Evolutionary conservation across 1,140 invertebrate genomes (phyloP), one percentile per base, ranked within the genome.

Genomic region (Nebria ingens): DNA sequence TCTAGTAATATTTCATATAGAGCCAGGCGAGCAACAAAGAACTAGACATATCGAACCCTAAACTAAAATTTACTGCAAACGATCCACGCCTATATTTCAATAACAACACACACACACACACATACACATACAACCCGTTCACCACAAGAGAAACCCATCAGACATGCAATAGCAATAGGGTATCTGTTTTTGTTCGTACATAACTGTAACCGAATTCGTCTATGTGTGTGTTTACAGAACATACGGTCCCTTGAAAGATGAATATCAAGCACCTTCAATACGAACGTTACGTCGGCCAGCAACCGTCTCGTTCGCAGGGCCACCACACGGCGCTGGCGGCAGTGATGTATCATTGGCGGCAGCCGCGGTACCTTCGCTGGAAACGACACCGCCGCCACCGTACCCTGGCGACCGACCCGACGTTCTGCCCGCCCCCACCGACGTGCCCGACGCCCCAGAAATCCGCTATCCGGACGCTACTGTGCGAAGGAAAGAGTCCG

Each of bases 401-500:
- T 45, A 45, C 15, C 40, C 40, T 45, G 58, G 58, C 11, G 65
- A 61, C 45, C 64, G 68, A 21, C 65, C 68, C n/a, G 64, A 71
- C 42, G 65, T 70, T 29, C 56, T 67, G 4, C 64, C 67, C 49
- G 63, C 67, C 19, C 58, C 65, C n/a, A 64, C 60, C 52, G 61
- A 62, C 61, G 66, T 68, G 4, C 63, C 69, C 53, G 63, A 67
- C 54, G 60, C 66, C 19, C 58, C 73, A 64, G 71, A 52, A 25
- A 23, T 61, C n/a, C 13, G 21, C 51, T 17, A 42, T 52, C 23
- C 29, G 51, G 61, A 56, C 17, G 56, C 58, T 20, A 62, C 63
- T 0, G 53, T 71, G 2, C 54, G 71, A 19, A 66, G 76, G 22
- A 81, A 81, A 65, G 76, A 79, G 42, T 77, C 78, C 1, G 80